phyloP scores from a whole-genome alignment of 2,888 invertebrate genomes.

The Melipona beecheii region DNA sequence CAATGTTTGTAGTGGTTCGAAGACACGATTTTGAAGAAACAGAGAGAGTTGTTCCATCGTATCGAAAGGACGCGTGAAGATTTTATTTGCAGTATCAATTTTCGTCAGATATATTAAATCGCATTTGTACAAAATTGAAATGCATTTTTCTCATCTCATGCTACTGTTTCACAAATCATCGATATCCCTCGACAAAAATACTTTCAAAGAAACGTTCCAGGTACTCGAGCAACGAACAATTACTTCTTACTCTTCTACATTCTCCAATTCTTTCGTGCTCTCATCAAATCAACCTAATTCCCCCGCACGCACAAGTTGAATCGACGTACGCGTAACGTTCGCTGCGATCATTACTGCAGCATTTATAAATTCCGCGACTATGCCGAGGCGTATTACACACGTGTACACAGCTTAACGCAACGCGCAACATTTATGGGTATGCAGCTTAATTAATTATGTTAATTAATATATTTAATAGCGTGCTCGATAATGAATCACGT shows the following conservation, averaged over 20 bases:
- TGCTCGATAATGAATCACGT: conserved; percentile 32
- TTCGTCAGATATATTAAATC: too few species aligned
- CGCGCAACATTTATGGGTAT: conserved; percentile 26
- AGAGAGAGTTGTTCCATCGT: too few species aligned
- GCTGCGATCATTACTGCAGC: background rate
- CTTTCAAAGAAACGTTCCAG: background rate
- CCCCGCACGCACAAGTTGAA: too few species aligned
- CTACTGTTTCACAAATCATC: background rate
- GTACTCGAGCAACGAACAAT: background rate
- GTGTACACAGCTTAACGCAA: background rate
- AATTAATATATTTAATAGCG: conserved; percentile 32
- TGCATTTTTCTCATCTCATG: too few species aligned
- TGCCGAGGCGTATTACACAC: too few species aligned
- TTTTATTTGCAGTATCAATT: too few species aligned
- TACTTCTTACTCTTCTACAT: background rate
- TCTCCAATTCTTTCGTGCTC: background rate
- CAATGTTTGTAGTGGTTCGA: too few species aligned
- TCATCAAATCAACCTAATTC: background rate
- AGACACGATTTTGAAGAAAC: too few species aligned
- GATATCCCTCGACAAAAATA: background rate
- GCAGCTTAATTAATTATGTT: conserved; percentile 32
- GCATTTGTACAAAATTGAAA: too few species aligned
- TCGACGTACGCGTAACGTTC: background rate
- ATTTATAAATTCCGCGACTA: background rate
- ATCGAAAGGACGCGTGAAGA: too few species aligned